phyloP scores from a whole-genome alignment of 2,113 vertebrate species.

The Sebastes fasciatus region DNA sequence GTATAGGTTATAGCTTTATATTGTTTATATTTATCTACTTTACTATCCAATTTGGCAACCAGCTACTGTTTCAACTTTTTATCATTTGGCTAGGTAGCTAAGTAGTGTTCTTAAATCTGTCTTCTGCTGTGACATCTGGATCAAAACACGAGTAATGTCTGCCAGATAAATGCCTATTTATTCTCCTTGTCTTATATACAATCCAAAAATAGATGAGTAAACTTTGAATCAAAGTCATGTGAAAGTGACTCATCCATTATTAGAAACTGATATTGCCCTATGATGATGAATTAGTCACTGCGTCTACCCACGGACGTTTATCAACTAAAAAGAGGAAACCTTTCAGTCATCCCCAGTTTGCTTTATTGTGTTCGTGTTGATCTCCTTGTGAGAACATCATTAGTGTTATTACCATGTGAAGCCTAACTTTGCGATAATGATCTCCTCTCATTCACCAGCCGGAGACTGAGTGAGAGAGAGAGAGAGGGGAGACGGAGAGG shows the following conservation, averaged over 20 bases:
- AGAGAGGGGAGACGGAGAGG: slow-evolving; percentile 16
- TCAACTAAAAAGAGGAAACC: slow-evolving; percentile 48
- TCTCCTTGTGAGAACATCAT: slow-evolving; percentile 65
- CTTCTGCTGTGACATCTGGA: neutral
- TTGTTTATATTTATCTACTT: slow-evolving; percentile 3
- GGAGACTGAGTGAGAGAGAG: slow-evolving; percentile 27
- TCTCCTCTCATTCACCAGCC: slow-evolving; percentile 68
- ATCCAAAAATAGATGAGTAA: slow-evolving; percentile 10
- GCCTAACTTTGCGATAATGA: slow-evolving; percentile 73
- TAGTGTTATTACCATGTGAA: slow-evolving; percentile 69
- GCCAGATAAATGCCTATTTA: neutral
- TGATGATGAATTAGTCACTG: slow-evolving; percentile 39
- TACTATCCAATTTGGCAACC: slow-evolving; percentile 7
- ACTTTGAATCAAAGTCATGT: slow-evolving; percentile 38
- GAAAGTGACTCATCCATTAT: slow-evolving; percentile 50
- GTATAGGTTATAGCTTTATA: neutral
- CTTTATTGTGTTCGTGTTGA: slow-evolving; percentile 59
- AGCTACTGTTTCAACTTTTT: neutral
- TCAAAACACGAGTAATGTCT: neutral
- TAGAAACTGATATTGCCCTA: slow-evolving; percentile 10
- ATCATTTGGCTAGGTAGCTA: neutral
- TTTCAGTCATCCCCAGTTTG: slow-evolving; percentile 41
- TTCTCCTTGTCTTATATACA: neutral
- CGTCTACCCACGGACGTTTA: slow-evolving; percentile 36
- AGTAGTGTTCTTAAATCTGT: neutral